Percentiles rank a stretch among this genome's conserved stretches.
phyloP scores from a whole-genome alignment of 1,140 invertebrate genomes.

The Temnothorax longispinosus region DNA sequence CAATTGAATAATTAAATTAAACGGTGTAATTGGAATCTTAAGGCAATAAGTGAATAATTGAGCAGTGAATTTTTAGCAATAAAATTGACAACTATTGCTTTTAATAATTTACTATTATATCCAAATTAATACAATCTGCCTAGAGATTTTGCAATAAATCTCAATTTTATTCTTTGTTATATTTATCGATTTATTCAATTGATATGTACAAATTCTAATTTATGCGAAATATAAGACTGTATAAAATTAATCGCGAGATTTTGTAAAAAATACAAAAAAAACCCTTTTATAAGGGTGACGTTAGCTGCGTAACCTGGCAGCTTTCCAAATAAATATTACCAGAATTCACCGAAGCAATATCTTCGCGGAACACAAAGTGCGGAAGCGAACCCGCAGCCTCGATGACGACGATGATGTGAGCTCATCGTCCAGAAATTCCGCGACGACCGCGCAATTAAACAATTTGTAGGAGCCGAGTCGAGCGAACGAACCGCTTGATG shows the following conservation, averaged over 20 bases:
- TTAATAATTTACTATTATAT: background rate
- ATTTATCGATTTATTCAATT: background rate
- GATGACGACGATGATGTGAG: constrained; percentile 62
- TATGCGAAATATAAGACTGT: background rate
- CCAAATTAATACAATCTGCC: background rate
- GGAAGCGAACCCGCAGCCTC: constrained; percentile 48
- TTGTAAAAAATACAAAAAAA: background rate
- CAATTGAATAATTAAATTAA: constrained; percentile 6
- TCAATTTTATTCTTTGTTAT: background rate
- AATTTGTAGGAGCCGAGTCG: constrained; percentile 69
- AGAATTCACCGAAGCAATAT: constrained; percentile 28
- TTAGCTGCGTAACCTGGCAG: background rate
- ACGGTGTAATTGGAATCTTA: background rate
- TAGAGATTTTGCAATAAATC: background rate
- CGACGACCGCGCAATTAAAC: constrained; percentile 73
- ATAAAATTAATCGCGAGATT: background rate
- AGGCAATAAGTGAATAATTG: background rate
- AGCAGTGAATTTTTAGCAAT: background rate
- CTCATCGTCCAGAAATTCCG: constrained; percentile 74
- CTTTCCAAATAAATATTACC: constrained; percentile 28
- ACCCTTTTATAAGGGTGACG: background rate
- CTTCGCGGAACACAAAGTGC: constrained; percentile 44
- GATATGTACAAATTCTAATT: background rate
- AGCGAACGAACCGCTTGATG: constrained; percentile 51
- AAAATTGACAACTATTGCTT: background rate